These are phyloP conservation scores for human (Homo sapiens) DNA, from an alignment of 2,113 vertebrate species.

Conservation along the genomic window GRCh38 chr9:23608001-23608500, in stretches of 20 bases:
- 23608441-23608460: slow-evolving; percentile 77
- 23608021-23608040: not conserved
- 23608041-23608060: slow-evolving; percentile 11
- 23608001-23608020: not conserved
- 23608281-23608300: slow-evolving; percentile 49
- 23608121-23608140: slow-evolving; percentile 3
- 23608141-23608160: not conserved
- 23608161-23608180: slow-evolving; percentile 48
- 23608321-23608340: slow-evolving; percentile 60
- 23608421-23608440: slow-evolving; percentile 63
- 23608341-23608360: slow-evolving; percentile 73
- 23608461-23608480: slow-evolving; percentile 76
- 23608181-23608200: slow-evolving; percentile 21
- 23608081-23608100: slow-evolving; percentile 2
- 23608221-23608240: slow-evolving; percentile 42
- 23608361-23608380: slow-evolving; percentile 44
- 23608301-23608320: slow-evolving; percentile 40
- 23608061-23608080: not conserved
- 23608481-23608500: slow-evolving; percentile 73
- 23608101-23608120: slow-evolving; percentile 41
- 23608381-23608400: slow-evolving; percentile 79
- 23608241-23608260: slow-evolving; percentile 59
- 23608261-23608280: slow-evolving; percentile 55
- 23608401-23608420: slow-evolving; percentile 30
- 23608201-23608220: slow-evolving; percentile 56